Conservation (phyloP, 2,888 invertebrate genomes). For the Odontomyia ornata region DNA sequence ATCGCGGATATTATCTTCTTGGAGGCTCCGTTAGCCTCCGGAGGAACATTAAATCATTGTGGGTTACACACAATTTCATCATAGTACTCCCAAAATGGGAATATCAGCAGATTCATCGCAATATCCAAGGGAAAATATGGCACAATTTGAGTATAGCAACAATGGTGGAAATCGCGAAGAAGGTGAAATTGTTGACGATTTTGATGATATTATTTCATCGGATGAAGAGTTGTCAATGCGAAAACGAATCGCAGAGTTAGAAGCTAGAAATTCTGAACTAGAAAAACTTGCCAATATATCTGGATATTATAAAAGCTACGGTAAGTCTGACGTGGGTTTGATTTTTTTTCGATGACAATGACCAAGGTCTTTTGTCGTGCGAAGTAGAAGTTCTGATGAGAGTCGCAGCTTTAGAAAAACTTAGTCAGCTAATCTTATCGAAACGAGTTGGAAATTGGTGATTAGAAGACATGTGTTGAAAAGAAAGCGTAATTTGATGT, state of each 20-base stretch:
- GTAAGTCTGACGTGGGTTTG: too few species aligned
- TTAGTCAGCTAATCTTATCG: too few species aligned
- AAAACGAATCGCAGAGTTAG: slow-evolving; percentile 61
- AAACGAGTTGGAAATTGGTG: too few species aligned
- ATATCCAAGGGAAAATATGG: not conserved
- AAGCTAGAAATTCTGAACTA: slow-evolving; percentile 62
- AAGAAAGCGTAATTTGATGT: too few species aligned
- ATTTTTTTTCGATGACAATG: not conserved
- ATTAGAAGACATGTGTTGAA: too few species aligned
- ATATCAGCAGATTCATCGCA: slow-evolving; percentile 15
- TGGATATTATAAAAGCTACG: slow-evolving; percentile 55
- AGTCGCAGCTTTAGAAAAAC: too few species aligned
- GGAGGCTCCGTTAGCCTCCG: too few species aligned
- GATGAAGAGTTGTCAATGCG: slow-evolving; percentile 62
- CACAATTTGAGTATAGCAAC: not conserved
- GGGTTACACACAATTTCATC: too few species aligned
- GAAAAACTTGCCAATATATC: slow-evolving; percentile 62
- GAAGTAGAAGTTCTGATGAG: not conserved
- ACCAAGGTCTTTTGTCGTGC: not conserved
- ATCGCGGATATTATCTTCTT: too few species aligned
- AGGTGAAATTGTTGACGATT: slow-evolving; percentile 61
- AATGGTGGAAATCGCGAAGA: slow-evolving; percentile 58
- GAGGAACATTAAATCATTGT: too few species aligned
- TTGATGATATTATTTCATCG: slow-evolving; percentile 62
- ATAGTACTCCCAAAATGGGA: slow-evolving; percentile 14